These are phyloP conservation scores for Drosophila insularis DNA, from an alignment of 1,140 invertebrate genomes.

Conservation along the genomic window DNA sequence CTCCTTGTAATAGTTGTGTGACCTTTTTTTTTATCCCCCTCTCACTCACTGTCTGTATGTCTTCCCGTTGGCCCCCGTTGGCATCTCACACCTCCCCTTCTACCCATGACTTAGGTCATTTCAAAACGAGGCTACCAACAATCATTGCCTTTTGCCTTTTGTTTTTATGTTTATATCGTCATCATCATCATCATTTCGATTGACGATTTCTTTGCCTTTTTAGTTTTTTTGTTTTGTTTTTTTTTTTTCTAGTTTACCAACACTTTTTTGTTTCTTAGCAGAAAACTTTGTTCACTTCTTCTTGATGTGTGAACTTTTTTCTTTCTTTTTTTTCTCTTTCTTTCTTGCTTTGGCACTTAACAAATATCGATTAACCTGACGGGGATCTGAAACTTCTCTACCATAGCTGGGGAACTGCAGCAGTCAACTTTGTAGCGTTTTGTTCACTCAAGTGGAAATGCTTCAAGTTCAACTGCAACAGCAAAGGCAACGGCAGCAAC, in stretches of 20 bases:
- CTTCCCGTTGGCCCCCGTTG: too few species aligned
- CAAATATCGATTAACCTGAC: conserved; percentile 33
- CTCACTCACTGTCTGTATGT: too few species aligned
- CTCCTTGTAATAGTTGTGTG: not conserved
- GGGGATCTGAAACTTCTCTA: not conserved
- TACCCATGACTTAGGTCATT: not conserved
- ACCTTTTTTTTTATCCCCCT: conserved; percentile 7
- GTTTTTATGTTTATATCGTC: conserved; percentile 46
- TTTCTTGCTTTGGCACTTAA: conserved; percentile 13
- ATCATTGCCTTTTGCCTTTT: conserved; percentile 40
- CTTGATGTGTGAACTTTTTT: conserved; percentile 52
- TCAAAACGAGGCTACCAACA: conserved; percentile 8
- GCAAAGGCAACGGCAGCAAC: not conserved
- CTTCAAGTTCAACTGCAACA: conserved; percentile 11
- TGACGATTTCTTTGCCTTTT: conserved; percentile 11
- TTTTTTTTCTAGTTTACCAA: conserved; percentile 13
- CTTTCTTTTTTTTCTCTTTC: not conserved
- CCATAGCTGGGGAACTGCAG: conserved; percentile 4
- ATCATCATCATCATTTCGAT: conserved; percentile 29
- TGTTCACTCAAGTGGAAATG: conserved; percentile 33
- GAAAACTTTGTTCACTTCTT: conserved; percentile 40
- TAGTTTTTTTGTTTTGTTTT: not conserved
- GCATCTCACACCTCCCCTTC: not conserved
- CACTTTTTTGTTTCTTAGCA: conserved; percentile 19
- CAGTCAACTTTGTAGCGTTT: conserved; percentile 29